Base-by-base conservation (phyloP, 2,888 invertebrate species). In the Drosophila anomelani region DNA sequence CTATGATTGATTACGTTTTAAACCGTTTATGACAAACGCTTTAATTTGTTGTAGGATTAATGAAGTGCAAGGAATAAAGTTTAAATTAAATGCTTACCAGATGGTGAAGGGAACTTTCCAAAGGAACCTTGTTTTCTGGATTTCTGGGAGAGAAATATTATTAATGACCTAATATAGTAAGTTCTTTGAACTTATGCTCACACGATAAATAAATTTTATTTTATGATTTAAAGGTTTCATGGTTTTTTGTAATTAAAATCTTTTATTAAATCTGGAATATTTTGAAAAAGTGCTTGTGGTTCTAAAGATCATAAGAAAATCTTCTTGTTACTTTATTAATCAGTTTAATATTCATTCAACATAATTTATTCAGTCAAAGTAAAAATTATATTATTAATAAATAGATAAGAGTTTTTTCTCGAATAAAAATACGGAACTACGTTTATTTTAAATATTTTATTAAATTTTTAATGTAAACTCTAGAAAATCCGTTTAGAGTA, bases 21-120 rank as follows among this genome's bases (percentile, higher is more conserved):
- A 84, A 83, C 73, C 78, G 56, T 74, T 81, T 85, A 67, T 79
- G 85, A 85, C 83, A 85, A 77, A 69, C 70, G 74, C 78, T 74
- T 84, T 75, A 80, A 85, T 83, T 85, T 83, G 72, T 75, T 78
- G 44, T 36, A 77, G 72, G 72, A 84, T 85, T 85, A 84, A 84
- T 83, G 83, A 75, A 81, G 73, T 76, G 59, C 49, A 59, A 43
- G 20, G 20, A 34, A 58, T 29, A 44, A 63, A 67, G 53, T 67
- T 70, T 53, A 44, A 58, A 53, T 64, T 61, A 61, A 64, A 61
- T 64, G 61, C 36, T 64, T 61, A 36, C 61, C 64, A 64, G 64
- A 61, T 60, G 64, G 17, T 17, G 36, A 26, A 26, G 26, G 12
- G 10, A 44, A 61, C 51, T 51, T 61, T 0, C 3, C 13, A 3